Evolutionary conservation across 2,113 vertebrate species (phyloP).

Genomic region (Rallus limicola): DNA sequence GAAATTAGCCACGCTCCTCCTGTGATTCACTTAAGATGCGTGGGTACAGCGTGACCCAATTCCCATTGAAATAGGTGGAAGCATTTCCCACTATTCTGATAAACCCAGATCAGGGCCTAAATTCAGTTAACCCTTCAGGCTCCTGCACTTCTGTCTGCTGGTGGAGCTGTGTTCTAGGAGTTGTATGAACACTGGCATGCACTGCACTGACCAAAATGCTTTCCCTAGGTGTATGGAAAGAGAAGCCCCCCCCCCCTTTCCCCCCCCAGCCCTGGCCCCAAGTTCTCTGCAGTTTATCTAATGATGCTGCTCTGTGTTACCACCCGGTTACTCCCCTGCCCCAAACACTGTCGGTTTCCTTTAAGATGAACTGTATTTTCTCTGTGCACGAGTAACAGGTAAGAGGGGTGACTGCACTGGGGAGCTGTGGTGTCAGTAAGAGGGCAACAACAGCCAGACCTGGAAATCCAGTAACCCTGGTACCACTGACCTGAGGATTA

Average conservation of each 20-base stretch:
- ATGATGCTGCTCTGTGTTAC: neutral
- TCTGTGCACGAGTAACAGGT: neutral
- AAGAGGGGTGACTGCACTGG: neutral
- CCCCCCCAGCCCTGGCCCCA: no score
- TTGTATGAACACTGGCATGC: neutral
- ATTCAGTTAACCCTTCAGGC: neutral
- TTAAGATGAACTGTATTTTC: neutral
- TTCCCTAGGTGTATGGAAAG: fast-evolving
- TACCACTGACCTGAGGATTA: neutral
- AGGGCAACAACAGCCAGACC: neutral
- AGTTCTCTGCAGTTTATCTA: neutral
- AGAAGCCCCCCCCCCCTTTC: neutral
- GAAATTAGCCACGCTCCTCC: neutral
- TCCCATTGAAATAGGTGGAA: neutral
- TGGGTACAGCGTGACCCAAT: slow-evolving; percentile 13
- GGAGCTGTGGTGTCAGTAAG: neutral
- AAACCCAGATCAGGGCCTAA: neutral
- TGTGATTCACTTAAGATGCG: neutral
- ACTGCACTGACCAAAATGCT: neutral
- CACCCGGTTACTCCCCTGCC: neutral
- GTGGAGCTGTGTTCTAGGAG: fast-evolving
- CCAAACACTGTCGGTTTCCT: neutral
- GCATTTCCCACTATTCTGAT: neutral
- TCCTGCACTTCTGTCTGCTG: neutral
- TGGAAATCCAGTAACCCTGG: neutral